Percentiles rank a stretch among this genome's conserved stretches.
Evolutionary conservation across 2,113 vertebrate species (phyloP).

Genomic region (Chionodraco myersi): DNA sequence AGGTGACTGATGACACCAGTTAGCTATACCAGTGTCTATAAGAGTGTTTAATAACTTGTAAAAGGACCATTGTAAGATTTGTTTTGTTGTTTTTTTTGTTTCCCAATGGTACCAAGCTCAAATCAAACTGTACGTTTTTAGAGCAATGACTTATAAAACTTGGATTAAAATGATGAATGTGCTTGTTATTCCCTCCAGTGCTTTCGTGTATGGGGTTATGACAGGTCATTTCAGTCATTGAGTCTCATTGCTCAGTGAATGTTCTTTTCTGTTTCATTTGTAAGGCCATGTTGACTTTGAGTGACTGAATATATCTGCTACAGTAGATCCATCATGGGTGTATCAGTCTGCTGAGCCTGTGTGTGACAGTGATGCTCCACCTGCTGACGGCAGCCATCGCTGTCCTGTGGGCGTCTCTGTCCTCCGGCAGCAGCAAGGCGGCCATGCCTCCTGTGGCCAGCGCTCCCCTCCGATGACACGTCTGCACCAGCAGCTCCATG

Average conservation of each 20-base stretch:
- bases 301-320: neutral
- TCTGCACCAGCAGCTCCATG: constrained; percentile 83
- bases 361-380: constrained; percentile 38
- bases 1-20: too few relatives aligned
- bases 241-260: neutral
- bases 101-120: neutral
- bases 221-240: neutral
- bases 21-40: neutral
- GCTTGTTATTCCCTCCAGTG: neutral
- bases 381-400: constrained; percentile 79
- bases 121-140: neutral
- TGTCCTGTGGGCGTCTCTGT: constrained; percentile 63
- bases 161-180: neutral
- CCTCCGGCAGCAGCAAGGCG: constrained; percentile 76
- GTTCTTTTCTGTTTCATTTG: neutral
- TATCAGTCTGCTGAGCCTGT: too few relatives aligned
- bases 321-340: too few relatives aligned
- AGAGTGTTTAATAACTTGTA: too few relatives aligned
- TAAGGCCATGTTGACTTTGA: neutral
- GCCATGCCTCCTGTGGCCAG: constrained; percentile 85
- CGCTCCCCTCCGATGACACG: constrained; percentile 74
- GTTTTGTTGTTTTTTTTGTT: too few relatives aligned
- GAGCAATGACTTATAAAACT: neutral
- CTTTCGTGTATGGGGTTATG: neutral
- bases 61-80: too few relatives aligned